phyloP scores from a whole-genome alignment of 1,140 invertebrate genomes.

The Megalonaias nervosa region DNA sequence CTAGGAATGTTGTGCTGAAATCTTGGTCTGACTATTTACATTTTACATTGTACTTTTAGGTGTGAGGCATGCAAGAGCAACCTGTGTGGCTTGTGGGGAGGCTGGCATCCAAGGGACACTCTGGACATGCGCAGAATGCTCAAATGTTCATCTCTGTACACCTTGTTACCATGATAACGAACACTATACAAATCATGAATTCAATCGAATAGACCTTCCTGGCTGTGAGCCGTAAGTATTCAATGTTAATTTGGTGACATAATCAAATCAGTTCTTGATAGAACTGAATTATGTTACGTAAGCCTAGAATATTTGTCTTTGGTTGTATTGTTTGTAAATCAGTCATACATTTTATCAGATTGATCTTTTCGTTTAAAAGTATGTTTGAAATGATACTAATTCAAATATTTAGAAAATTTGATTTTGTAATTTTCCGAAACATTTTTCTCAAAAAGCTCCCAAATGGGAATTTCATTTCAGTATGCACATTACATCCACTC shows the following conservation, averaged over 20 bases:
- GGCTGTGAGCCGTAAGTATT: slow-evolving; percentile 29
- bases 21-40: background rate
- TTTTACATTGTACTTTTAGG: slow-evolving; percentile 11
- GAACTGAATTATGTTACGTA: background rate
- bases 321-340: too few species aligned
- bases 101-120: slow-evolving; percentile 9
- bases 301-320: background rate
- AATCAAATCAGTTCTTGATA: background rate
- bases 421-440: too few species aligned
- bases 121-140: slow-evolving; percentile 33
- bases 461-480: too few species aligned
- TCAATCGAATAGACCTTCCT: slow-evolving; percentile 19
- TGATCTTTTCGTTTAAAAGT: too few species aligned
- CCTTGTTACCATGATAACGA: slow-evolving; percentile 37
- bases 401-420: too few species aligned
- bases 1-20: too few species aligned
- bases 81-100: slow-evolving; percentile 22
- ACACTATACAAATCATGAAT: slow-evolving; percentile 27
- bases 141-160: slow-evolving; percentile 17
- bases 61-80: slow-evolving; percentile 18
- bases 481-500: too few species aligned
- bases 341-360: too few species aligned
- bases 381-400: too few species aligned
- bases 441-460: too few species aligned
- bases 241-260: too few species aligned